These are phyloP conservation scores for Leucania comma DNA, from an alignment of 2,888 invertebrate species.

Conservation along the genomic window DNA sequence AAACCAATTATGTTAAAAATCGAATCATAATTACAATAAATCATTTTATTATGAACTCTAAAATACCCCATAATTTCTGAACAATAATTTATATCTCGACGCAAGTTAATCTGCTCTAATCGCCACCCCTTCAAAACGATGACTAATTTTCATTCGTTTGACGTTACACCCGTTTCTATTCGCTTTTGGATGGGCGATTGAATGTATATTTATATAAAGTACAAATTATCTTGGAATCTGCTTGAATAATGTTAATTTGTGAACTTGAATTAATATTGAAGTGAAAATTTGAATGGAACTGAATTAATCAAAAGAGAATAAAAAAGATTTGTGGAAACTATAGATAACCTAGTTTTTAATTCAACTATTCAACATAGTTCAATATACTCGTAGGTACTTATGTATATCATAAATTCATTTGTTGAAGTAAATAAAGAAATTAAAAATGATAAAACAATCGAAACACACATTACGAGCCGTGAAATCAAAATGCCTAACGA, in stretches of 20 bases:
- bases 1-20: slow-evolving; percentile 22
- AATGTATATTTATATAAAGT: slow-evolving; percentile 70
- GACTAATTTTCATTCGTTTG: slow-evolving; percentile 60
- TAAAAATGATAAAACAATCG: not conserved
- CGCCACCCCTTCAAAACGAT: slow-evolving; percentile 52
- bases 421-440: not conserved
- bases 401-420: too few relatives aligned
- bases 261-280: not conserved
- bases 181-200: slow-evolving; percentile 60
- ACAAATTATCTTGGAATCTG: not conserved
- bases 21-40: slow-evolving; percentile 32
- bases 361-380: too few relatives aligned
- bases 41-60: slow-evolving; percentile 52
- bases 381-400: too few relatives aligned
- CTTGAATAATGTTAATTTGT: not conserved
- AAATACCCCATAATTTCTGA: slow-evolving; percentile 51
- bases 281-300: not conserved
- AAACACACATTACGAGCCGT: not conserved
- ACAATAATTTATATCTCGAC: slow-evolving; percentile 53
- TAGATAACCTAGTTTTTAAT: too few relatives aligned
- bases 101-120: slow-evolving; percentile 54
- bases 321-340: too few relatives aligned
- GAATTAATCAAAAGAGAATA: not conserved
- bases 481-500: not conserved
- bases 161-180: slow-evolving; percentile 49